Evolutionary conservation across 2,113 vertebrate genomes (phyloP).

Genomic region (Poicephalus meyeri): DNA sequence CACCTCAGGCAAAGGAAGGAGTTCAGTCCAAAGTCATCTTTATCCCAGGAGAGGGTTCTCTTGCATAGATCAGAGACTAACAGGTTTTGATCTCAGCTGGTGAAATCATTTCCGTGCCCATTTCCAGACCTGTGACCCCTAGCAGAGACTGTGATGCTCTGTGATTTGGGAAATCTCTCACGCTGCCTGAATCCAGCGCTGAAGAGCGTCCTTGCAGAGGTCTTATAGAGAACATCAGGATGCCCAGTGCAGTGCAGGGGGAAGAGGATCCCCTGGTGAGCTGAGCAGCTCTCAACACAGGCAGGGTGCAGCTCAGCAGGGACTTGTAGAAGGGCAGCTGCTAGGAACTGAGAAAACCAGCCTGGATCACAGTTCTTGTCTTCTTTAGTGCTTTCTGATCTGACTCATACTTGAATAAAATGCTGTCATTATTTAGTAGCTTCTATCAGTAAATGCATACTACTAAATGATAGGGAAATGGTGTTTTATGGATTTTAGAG

Average conservation of each 20-base stretch:
- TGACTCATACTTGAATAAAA: background rate
- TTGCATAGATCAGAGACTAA: background rate
- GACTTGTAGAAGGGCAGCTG: background rate
- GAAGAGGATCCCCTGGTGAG: background rate
- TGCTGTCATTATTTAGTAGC: background rate
- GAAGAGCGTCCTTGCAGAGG: background rate
- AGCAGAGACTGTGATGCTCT: background rate
- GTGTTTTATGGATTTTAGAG: background rate
- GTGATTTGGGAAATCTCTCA: background rate
- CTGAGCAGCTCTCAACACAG: fast-evolving
- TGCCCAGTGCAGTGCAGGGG: background rate
- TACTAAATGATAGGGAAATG: background rate
- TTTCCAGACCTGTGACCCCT: background rate
- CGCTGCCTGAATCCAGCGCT: background rate
- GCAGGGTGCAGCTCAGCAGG: background rate
- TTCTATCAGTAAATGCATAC: background rate
- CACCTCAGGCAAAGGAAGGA: background rate
- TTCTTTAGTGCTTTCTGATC: background rate
- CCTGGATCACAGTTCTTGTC: background rate
- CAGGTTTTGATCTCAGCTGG: background rate
- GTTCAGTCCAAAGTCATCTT: background rate
- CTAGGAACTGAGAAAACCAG: background rate
- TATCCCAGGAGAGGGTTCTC: background rate
- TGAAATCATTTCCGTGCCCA: background rate
- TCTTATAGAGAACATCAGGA: fast-evolving